Conservation (phyloP, 2,797 vertebrate genomes). For the Fistularia commersonii region DNA sequence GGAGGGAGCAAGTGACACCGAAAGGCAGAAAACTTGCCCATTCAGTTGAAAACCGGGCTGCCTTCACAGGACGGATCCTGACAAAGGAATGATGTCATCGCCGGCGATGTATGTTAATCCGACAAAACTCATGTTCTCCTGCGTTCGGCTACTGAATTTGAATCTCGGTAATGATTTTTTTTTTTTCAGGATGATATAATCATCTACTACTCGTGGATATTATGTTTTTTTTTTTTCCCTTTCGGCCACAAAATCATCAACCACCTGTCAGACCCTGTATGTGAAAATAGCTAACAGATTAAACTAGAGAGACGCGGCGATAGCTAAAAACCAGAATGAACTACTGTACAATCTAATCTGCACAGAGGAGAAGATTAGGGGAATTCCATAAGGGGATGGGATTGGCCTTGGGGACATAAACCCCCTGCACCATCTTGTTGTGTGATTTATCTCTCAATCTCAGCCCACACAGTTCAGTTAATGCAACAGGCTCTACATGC, state of each 20-base stretch:
- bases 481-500: slow-evolving; percentile 25
- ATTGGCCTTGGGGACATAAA: slow-evolving; percentile 60
- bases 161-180: slow-evolving; percentile 6
- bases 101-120: slow-evolving; percentile 39
- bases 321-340: slow-evolving; percentile 56
- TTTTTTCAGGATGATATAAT: not conserved
- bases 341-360: slow-evolving; percentile 68
- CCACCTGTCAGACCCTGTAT: slow-evolving; percentile 48
- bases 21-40: slow-evolving; percentile 46
- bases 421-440: slow-evolving; percentile 58
- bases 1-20: slow-evolving; percentile 34
- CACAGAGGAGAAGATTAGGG: slow-evolving; percentile 68
- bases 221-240: slow-evolving; percentile 12
- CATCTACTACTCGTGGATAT: slow-evolving; percentile 4
- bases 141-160: slow-evolving; percentile 5
- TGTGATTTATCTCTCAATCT: slow-evolving; percentile 60
- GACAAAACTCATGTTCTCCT: slow-evolving; percentile 14
- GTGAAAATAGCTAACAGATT: slow-evolving; percentile 63
- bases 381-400: slow-evolving; percentile 71
- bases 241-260: slow-evolving; percentile 27
- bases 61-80: slow-evolving; percentile 48
- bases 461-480: slow-evolving; percentile 33
- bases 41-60: slow-evolving; percentile 54
- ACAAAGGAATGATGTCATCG: slow-evolving; percentile 57
- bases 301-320: slow-evolving; percentile 47